Percentiles rank a stretch among this genome's conserved stretches.
Conservation (phyloP, 1,140 invertebrate genomes). For the Caenorhabditis briggsae region DNA sequence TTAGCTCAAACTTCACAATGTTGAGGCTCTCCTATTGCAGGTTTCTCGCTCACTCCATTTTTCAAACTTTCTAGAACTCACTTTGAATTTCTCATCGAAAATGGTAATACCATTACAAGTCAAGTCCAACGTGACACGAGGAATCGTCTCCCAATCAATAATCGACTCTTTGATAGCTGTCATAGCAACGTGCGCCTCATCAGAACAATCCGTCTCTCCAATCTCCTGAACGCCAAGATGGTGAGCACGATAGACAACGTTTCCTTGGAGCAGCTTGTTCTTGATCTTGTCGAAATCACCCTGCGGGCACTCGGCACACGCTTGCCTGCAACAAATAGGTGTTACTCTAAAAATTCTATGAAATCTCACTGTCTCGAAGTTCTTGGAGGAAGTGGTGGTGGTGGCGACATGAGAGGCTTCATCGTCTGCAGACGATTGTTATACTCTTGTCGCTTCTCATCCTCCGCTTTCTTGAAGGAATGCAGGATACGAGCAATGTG, state of each 20-base stretch:
- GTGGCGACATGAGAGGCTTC: constrained; percentile 15
- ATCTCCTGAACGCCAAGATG: constrained; percentile 5
- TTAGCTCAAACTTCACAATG: too few relatives aligned
- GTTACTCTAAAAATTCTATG: background rate
- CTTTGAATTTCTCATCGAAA: constrained; percentile 39
- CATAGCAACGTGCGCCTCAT: constrained; percentile 22
- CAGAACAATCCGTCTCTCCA: constrained; percentile 40
- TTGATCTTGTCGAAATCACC: constrained; percentile 47
- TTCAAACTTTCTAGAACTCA: background rate
- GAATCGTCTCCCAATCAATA: constrained; percentile 13
- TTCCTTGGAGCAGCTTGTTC: constrained; percentile 23
- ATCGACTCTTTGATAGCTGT: constrained; percentile 25
- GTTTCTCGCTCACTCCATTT: background rate
- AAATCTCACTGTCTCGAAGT: constrained; percentile 79
- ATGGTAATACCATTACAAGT: constrained; percentile 39
- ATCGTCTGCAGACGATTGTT: constrained; percentile 80
- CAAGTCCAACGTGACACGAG: constrained; percentile 28
- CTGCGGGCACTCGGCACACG: constrained; percentile 27
- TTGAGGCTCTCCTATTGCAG: too few relatives aligned
- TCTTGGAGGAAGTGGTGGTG: constrained; percentile 48
- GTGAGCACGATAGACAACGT: constrained; percentile 19
- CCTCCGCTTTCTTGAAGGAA: constrained; percentile 65
- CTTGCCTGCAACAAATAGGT: constrained; percentile 79
- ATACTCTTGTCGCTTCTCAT: constrained; percentile 81
- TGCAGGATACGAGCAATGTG: constrained; percentile 68